Percentiles rank a stretch among this genome's conserved stretches.
Evolutionary conservation across 2,113 vertebrate species (phyloP).

Genomic region (Ailurus styani): DNA sequence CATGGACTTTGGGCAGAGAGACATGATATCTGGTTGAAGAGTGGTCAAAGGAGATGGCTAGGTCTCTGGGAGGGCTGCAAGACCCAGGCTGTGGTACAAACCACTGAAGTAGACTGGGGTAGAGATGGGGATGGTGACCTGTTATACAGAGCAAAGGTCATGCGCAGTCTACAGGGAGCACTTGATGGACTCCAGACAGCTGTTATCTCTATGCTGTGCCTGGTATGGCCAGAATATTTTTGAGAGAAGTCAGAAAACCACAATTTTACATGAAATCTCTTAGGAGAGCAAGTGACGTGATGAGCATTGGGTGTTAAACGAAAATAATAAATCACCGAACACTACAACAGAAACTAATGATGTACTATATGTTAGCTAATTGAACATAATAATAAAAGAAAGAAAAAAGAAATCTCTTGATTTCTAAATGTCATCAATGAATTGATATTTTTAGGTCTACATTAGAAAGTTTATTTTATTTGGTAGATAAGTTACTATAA

Average conservation of each 20-base stretch:
- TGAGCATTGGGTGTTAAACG: not conserved
- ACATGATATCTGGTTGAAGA: too few species aligned
- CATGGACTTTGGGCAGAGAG: not conserved
- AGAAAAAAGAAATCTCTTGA: not conserved
- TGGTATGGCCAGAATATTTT: not conserved
- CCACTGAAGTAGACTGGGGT: not conserved
- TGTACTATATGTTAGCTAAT: not conserved
- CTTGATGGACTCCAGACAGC: fast-evolving
- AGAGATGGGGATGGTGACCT: fast-evolving
- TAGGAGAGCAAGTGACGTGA: not conserved
- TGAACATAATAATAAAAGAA: not conserved
- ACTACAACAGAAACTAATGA: not conserved
- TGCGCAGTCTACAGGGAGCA: fast-evolving
- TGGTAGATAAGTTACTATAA: not conserved
- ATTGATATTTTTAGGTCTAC: not conserved
- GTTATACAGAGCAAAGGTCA: too few species aligned
- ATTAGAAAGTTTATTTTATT: not conserved
- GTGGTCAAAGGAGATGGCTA: not conserved
- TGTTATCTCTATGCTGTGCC: fast-evolving
- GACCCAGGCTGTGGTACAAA: not conserved
- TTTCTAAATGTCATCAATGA: not conserved
- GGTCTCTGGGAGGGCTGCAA: not conserved
- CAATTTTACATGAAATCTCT: not conserved
- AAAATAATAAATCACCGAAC: not conserved
- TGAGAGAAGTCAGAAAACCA: not conserved